These are phyloP conservation scores for Drosophila prostipennis DNA, from an alignment of 2,888 invertebrate genomes.

Conservation along the genomic window DNA sequence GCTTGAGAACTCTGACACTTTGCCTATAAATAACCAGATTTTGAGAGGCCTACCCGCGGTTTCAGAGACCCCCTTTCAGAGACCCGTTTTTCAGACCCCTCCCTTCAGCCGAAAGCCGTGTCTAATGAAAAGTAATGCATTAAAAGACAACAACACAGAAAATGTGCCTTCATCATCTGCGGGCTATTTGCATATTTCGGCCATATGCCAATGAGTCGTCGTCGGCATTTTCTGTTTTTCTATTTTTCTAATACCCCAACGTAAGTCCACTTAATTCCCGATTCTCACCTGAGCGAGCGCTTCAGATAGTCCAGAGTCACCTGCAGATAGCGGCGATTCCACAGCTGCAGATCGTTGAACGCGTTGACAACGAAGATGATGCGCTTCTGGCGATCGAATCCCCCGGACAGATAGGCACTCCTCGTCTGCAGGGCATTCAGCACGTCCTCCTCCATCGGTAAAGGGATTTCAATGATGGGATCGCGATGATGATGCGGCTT, in stretches of 20 bases:
- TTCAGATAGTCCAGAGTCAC: constrained; percentile 83
- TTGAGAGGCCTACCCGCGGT: constrained; percentile 7
- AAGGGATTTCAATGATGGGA: constrained; percentile 24
- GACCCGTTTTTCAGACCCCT: constrained; percentile 14
- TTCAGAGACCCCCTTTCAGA: constrained; percentile 3
- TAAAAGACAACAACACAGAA: constrained; percentile 14
- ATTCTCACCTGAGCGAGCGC: constrained; percentile 83
- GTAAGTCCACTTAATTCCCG: constrained; percentile 9
- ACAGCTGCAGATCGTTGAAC: constrained; percentile 86
- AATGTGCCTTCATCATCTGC: constrained; percentile 55
- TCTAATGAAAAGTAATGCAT: constrained; percentile 60
- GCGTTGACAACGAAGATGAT: constrained; percentile 87
- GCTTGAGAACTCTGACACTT: constrained; percentile 21
- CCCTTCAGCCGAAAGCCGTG: constrained; percentile 12
- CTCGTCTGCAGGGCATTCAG: constrained; percentile 87
- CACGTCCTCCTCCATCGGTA: constrained; percentile 86
- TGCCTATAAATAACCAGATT: constrained; percentile 40
- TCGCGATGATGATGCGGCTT: constrained; percentile 37
- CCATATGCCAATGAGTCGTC: constrained; percentile 63
- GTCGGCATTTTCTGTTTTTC: constrained; percentile 40
- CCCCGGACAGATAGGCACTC: constrained; percentile 87
- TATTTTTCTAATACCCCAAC: neutral
- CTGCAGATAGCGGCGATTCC: constrained; percentile 83
- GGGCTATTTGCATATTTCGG: constrained; percentile 66
- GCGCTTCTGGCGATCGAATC: constrained; percentile 87